phyloP scores from a whole-genome alignment of 2,113 vertebrate species.

The Triplophysa siluroides region DNA sequence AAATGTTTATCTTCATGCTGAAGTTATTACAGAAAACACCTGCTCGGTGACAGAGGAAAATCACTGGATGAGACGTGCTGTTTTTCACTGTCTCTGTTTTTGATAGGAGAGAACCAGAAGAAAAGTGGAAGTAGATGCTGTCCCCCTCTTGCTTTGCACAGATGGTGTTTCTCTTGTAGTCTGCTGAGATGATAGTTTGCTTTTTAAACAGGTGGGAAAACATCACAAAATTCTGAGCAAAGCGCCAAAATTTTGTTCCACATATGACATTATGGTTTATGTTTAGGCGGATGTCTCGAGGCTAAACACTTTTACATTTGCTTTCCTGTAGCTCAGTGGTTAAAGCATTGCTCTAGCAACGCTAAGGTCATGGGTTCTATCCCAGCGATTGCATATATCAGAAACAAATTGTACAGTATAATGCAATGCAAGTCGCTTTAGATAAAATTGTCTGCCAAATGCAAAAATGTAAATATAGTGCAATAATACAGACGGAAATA shows the following conservation, averaged over 20 bases:
- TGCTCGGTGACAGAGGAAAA: constrained; percentile 19
- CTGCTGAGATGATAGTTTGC: constrained; percentile 36
- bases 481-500: no score
- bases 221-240: constrained; percentile 6
- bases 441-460: no score
- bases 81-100: neutral
- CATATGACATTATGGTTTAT: neutral
- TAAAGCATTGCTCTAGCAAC: no score
- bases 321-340: no score
- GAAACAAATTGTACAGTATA: no score
- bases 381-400: no score
- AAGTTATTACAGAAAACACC: constrained; percentile 29
- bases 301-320: neutral
- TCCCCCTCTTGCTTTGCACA: constrained; percentile 26
- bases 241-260: neutral
- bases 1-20: constrained; percentile 31
- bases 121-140: constrained; percentile 16
- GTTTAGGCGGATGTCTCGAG: neutral
- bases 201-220: constrained; percentile 27
- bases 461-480: no score
- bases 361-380: no score
- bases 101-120: neutral
- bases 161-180: constrained; percentile 46
- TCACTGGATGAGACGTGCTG: constrained; percentile 25
- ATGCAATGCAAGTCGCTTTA: no score